A percentile compares a stretch with the other conserved stretches of the same genome.
These are phyloP conservation scores for Gracilinanus agilis DNA, from an alignment of 2,113 vertebrate species.

Conservation along the genomic window DNA sequence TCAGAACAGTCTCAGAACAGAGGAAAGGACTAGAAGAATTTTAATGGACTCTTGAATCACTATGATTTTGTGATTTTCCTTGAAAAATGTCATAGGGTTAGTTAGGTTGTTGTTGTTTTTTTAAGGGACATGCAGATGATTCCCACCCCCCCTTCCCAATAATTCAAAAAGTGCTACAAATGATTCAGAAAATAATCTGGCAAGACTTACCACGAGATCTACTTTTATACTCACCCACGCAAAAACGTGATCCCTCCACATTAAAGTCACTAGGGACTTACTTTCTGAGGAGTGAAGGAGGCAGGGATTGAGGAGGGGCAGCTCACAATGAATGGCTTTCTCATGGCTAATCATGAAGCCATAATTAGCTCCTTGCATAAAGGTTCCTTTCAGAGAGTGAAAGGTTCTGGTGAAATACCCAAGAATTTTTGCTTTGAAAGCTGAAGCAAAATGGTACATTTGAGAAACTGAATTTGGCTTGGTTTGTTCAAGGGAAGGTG, in stretches of 20 bases:
- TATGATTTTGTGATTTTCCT: not conserved
- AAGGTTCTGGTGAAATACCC: not conserved
- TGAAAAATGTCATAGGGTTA: not conserved
- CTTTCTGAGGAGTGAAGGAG: not conserved
- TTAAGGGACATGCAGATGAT: not conserved
- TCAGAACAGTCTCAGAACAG: not conserved
- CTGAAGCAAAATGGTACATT: slow-evolving; percentile 45
- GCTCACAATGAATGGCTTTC: not conserved
- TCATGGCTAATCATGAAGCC: not conserved
- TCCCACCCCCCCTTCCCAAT: not conserved
- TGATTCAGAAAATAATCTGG: not conserved
- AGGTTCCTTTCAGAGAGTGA: slow-evolving; percentile 30
- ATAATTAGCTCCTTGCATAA: not conserved
- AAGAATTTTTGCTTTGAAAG: slow-evolving; percentile 49
- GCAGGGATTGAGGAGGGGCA: not conserved
- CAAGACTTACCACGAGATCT: not conserved
- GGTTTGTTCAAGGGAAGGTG: slow-evolving; percentile 64
- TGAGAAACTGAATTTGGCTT: slow-evolving; percentile 56
- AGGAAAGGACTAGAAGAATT: not conserved
- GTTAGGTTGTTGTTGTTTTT: too few relatives aligned
- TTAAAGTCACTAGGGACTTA: not conserved
- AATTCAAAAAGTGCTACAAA: not conserved
- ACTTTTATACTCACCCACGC: not conserved
- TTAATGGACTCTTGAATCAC: not conserved
- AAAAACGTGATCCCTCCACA: not conserved